phyloP scores from a whole-genome alignment of 1,140 invertebrate species.

The Magallana angulata region DNA sequence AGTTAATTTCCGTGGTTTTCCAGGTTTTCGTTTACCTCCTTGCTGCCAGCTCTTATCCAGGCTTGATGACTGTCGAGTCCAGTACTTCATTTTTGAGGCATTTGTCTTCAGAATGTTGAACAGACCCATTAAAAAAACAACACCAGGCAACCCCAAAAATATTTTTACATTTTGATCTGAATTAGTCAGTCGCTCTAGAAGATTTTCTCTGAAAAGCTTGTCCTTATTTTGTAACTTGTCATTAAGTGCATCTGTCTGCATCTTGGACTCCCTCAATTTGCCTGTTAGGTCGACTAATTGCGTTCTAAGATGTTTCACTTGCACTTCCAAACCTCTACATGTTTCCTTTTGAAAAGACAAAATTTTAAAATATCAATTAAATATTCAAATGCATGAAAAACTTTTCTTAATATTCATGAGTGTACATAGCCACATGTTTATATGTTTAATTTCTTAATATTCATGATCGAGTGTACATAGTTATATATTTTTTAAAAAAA shows the following conservation, averaged over 20 bases:
- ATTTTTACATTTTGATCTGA: neutral
- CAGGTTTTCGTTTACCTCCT: neutral
- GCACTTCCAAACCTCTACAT: neutral
- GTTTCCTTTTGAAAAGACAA: neutral
- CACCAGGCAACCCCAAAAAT: neutral
- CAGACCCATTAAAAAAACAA: slow-evolving; percentile 15
- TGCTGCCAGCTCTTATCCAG: no score
- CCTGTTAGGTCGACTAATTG: no score
- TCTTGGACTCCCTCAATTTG: neutral
- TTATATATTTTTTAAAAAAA: no score
- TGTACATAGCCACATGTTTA: neutral
- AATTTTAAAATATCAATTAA: neutral
- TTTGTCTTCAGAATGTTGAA: neutral
- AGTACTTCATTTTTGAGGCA: no score
- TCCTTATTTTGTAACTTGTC: slow-evolving; percentile 30
- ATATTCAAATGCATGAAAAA: neutral
- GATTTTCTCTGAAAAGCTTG: neutral
- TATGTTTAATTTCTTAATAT: no score
- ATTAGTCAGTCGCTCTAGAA: no score
- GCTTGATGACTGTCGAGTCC: neutral
- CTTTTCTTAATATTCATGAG: neutral
- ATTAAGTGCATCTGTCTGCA: neutral
- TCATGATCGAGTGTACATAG: no score
- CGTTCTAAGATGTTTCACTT: neutral
- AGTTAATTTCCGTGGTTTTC: neutral